Conservation (phyloP, 1,140 invertebrate genomes). For the Ceratoteleas bidentatus region DNA sequence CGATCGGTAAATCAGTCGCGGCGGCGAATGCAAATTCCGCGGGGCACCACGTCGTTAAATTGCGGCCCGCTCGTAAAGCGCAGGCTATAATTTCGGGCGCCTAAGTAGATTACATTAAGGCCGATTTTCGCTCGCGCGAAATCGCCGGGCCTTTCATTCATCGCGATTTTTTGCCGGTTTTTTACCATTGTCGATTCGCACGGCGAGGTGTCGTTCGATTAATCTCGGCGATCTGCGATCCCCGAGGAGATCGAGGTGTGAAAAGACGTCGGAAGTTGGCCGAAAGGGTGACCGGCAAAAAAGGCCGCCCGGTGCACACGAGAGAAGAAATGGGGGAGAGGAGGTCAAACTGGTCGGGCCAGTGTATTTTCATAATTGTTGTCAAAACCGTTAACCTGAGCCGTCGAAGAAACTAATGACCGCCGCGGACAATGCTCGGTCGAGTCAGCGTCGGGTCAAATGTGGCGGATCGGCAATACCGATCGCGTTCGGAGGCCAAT, state of each 20-base stretch:
- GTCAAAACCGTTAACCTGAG: conserved; percentile 65
- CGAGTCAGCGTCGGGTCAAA: neutral
- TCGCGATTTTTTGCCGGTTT: neutral
- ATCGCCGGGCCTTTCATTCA: conserved; percentile 20
- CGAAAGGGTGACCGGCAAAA: conserved; percentile 12
- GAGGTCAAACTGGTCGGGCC: conserved; percentile 60
- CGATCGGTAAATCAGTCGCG: conserved; percentile 5
- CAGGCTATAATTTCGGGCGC: conserved; percentile 49
- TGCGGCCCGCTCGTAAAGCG: conserved; percentile 43
- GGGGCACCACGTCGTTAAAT: conserved; percentile 48
- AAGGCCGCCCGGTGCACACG: conserved; percentile 26
- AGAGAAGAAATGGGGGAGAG: conserved; percentile 37
- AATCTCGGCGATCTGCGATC: conserved; percentile 55
- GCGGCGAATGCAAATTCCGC: conserved; percentile 32
- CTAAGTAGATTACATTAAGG: conserved; percentile 56
- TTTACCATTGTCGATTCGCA: too few relatives aligned
- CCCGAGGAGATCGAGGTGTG: conserved; percentile 58
- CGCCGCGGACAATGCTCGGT: conserved; percentile 8
- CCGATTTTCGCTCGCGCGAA: conserved; percentile 28
- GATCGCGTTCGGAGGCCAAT: too few relatives aligned
- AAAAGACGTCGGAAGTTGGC: conserved; percentile 64
- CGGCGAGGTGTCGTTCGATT: conserved; percentile 56
- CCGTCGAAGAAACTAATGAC: conserved; percentile 37
- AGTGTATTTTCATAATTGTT: conserved; percentile 65
- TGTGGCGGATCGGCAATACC: too few relatives aligned